phyloP scores from a whole-genome alignment of 2,797 vertebrate genomes.

The Intellagama lesueurii region DNA sequence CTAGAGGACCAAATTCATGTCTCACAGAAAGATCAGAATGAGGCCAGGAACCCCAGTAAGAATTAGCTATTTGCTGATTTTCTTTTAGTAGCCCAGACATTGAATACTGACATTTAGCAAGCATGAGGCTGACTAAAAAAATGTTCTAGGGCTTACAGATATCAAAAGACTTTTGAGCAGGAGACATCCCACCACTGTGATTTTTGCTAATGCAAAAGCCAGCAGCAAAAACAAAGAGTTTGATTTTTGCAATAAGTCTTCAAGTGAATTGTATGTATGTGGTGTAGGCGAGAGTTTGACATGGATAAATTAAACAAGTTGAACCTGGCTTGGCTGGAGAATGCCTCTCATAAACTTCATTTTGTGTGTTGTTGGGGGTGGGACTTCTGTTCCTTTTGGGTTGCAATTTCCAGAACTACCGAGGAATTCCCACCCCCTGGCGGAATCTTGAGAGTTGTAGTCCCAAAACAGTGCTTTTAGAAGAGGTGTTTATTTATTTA shows the following conservation, averaged over 20 bases:
- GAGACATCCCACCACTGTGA: slow-evolving; percentile 33
- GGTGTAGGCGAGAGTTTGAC: neutral
- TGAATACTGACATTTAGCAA: slow-evolving; percentile 37
- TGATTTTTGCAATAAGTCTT: slow-evolving; percentile 32
- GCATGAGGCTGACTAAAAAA: slow-evolving; percentile 31
- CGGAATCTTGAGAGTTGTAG: no score
- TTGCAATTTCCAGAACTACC: no score
- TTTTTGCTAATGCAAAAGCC: slow-evolving; percentile 43
- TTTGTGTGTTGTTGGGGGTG: no score
- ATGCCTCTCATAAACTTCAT: neutral
- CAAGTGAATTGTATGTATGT: neutral
- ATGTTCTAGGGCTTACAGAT: slow-evolving; percentile 36
- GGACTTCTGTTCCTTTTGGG: no score
- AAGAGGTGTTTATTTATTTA: no score
- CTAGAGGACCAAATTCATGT: neutral
- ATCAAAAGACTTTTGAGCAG: slow-evolving; percentile 26
- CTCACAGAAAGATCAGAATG: slow-evolving; percentile 27
- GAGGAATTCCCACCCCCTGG: no score
- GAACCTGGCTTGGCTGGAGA: neutral
- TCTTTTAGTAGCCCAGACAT: slow-evolving; percentile 32
- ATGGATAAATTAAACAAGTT: neutral
- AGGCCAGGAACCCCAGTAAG: neutral
- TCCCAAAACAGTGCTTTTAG: no score
- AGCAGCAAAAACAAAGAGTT: neutral
- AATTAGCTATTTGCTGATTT: slow-evolving; percentile 25